A percentile compares a stretch with the other conserved stretches of the same genome.
Evolutionary conservation across 2,113 vertebrate species (phyloP).

Genomic region (Microtus montanus): DNA sequence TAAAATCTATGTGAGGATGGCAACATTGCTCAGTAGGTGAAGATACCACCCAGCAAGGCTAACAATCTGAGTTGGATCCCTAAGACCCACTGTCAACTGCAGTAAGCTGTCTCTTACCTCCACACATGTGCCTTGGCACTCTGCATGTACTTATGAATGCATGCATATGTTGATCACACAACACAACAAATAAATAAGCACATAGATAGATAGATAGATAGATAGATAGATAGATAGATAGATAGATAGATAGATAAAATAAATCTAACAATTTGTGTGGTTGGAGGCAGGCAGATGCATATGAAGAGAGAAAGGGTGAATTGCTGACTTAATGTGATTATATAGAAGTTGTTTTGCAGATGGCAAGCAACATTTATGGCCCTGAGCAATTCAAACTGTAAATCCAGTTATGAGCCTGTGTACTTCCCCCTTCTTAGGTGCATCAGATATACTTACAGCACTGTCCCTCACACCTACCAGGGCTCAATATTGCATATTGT

Average conservation of each 20-base stretch:
- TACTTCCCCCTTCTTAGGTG: background rate
- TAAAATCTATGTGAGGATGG: background rate
- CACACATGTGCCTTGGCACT: background rate
- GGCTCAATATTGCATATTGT: background rate
- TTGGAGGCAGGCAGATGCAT: fast-evolving
- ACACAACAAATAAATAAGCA: background rate
- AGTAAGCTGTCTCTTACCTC: background rate
- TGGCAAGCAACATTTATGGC: background rate
- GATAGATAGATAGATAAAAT: too few species aligned
- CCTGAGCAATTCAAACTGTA: background rate
- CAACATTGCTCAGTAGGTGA: background rate
- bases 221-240: background rate
- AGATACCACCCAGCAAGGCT: background rate
- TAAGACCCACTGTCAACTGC: background rate
- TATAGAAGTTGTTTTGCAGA: background rate
- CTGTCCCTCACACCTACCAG: background rate
- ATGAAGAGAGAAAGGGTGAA: background rate
- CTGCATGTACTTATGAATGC: background rate
- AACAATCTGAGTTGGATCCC: background rate
- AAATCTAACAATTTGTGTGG: background rate
- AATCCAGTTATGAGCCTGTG: background rate
- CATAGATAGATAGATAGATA: background rate
- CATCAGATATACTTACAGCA: background rate
- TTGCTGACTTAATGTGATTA: background rate
- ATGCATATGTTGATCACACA: background rate